Conservation (phyloP, 2,888 invertebrate species). For the Zaprionus bogoriensis region DNA sequence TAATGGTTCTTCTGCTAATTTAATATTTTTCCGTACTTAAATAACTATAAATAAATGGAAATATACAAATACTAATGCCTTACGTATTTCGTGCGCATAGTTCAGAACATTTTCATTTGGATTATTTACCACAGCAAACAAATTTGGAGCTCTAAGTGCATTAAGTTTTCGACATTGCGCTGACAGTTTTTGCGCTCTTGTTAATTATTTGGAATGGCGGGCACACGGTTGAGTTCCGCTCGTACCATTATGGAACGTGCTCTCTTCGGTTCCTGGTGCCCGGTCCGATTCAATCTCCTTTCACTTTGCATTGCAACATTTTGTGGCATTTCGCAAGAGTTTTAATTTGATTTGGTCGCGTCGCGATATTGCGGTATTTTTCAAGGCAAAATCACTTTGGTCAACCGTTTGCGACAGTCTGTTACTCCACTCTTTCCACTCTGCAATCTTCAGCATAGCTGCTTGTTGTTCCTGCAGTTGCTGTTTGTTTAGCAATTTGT, state of each 20-base stretch:
- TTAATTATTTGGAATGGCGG: constrained; percentile 41
- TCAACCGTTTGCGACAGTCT: constrained; percentile 10
- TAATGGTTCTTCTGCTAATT: too few relatives aligned
- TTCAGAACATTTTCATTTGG: too few relatives aligned
- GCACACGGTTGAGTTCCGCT: neutral
- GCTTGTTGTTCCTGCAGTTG: neutral
- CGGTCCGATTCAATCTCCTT: too few relatives aligned
- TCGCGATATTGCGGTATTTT: constrained; percentile 12
- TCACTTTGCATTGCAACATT: constrained; percentile 20
- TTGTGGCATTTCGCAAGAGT: constrained; percentile 22
- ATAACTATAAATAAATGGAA: too few relatives aligned
- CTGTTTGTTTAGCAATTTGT: constrained; percentile 16
- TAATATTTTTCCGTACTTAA: too few relatives aligned
- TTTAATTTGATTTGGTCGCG: constrained; percentile 33
- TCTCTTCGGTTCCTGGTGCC: neutral
- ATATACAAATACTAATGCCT: too few relatives aligned
- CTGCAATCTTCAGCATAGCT: neutral
- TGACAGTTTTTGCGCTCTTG: constrained; percentile 3
- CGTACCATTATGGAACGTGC: constrained; percentile 29
- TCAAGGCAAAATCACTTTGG: constrained; percentile 8
- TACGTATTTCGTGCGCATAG: too few relatives aligned
- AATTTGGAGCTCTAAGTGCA: neutral
- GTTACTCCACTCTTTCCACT: neutral
- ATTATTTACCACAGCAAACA: too few relatives aligned
- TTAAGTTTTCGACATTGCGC: neutral